phyloP scores from a whole-genome alignment of 2,888 invertebrate genomes.

The Perizoma affinitatum region DNA sequence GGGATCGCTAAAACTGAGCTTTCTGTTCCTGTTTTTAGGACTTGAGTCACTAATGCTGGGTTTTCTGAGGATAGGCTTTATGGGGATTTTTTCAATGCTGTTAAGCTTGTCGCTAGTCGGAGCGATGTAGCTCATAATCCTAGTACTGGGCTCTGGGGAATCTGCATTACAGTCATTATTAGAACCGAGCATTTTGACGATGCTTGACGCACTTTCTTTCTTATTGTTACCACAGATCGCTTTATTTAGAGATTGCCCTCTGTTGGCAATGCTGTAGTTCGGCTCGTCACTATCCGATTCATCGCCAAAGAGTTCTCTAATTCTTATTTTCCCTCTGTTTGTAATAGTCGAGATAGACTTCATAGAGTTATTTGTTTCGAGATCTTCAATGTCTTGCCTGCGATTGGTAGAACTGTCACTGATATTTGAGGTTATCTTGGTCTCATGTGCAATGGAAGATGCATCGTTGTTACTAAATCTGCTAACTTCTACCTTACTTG shows the following conservation, averaged over 20 bases:
- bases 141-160: neutral
- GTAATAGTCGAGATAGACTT: neutral
- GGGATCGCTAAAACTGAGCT: slow-evolving; percentile 12
- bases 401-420: neutral
- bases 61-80: slow-evolving; percentile 2
- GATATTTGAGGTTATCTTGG: neutral
- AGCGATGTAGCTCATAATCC: neutral
- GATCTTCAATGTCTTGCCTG: neutral
- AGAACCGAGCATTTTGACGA: neutral
- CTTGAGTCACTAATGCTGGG: neutral
- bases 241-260: neutral
- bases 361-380: neutral
- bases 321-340: slow-evolving; percentile 1
- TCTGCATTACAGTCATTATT: neutral
- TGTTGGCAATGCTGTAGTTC: neutral
- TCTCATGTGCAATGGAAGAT: too few relatives aligned
- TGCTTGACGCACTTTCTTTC: neutral
- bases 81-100: neutral
- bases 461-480: neutral
- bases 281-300: slow-evolving; percentile 13
- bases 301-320: slow-evolving; percentile 15
- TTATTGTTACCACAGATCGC: too few relatives aligned
- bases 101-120: neutral
- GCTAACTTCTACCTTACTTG: neutral
- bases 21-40: slow-evolving; percentile 7